These are phyloP conservation scores for Channa maculata DNA, from an alignment of 2,113 vertebrate species.

Conservation along the genomic window DNA sequence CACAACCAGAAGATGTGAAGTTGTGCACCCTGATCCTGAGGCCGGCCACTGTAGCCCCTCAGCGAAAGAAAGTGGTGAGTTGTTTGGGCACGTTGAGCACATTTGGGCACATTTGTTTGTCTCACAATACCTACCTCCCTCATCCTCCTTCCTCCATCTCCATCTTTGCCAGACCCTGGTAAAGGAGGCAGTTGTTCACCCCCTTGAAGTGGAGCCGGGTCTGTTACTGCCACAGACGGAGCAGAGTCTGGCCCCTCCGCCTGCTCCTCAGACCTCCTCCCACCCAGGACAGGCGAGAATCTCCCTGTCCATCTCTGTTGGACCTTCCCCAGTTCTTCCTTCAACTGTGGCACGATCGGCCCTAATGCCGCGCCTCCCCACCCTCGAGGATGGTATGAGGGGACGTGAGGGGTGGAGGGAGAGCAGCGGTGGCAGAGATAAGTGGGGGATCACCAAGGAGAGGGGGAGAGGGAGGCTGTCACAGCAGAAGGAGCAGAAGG, in stretches of 20 bases:
- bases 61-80: conserved; percentile 83
- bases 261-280: conserved; percentile 52
- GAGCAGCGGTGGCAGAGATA: conserved; percentile 63
- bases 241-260: conserved; percentile 51
- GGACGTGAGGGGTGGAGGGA: conserved; percentile 73
- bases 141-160: conserved; percentile 11
- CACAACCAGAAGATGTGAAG: conserved; percentile 85
- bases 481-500: conserved; percentile 85
- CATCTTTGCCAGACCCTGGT: conserved; percentile 76
- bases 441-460: conserved; percentile 74
- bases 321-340: conserved; percentile 61
- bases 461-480: conserved; percentile 79
- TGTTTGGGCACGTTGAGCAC: neutral
- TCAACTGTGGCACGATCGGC: conserved; percentile 54
- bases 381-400: conserved; percentile 72
- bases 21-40: conserved; percentile 81
- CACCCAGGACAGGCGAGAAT: conserved; percentile 55
- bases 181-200: conserved; percentile 79
- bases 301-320: conserved; percentile 77
- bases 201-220: conserved; percentile 75
- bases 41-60: conserved; percentile 67
- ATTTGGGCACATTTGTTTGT: neutral
- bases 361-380: conserved; percentile 66
- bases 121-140: neutral
- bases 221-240: conserved; percentile 70